Base-by-base conservation (phyloP, 30 jellyfish, hydroid and myxozoan genomes). In the Chrysaora quinquecirrha region DNA sequence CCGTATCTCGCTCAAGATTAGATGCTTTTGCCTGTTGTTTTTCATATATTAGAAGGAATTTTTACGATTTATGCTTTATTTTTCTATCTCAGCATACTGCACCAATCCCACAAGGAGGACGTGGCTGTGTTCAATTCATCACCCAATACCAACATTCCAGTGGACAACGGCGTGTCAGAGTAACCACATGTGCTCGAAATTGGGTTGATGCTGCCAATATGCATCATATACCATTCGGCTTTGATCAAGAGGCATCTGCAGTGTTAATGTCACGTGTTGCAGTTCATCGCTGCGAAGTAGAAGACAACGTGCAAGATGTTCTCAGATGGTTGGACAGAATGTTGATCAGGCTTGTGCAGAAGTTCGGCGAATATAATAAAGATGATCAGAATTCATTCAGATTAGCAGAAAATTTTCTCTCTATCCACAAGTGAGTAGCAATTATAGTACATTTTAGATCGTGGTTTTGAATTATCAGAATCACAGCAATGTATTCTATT, bases 231-330 rank as follows among this genome's bases (percentile, higher is more conserved):
- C 91, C 98, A 24, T 77, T 80, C 52, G 95, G 98, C 9, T 95
- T 84, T 66, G 99, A 95, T 77, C 98, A 95, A 65, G 99, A 95
- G 70, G 99, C 99, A 25, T 90, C 99, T 12, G 99, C 99, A 0
- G 99, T 95, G 48, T 82, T 95, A 21, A 95, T 95, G 98, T 81
- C 96, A 28, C 97, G 99, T 30, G 97, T 95, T n/a, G 98, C 99
- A 0, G 97, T 87, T 29, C 93, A 95, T 62, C 99, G 99, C 22
- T 95, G 98, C 48, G 97, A 85, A 27, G 88, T 84, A 19, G 98
- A 95, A 22, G 99, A 95, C 78, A 95, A 95, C 62, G 98, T 96
- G 47, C 97, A 82, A 75, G 99, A 95, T 76, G 98, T 95, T 20
- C 76, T 95, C 33, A 64, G 99, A 68, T 95, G 99, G 99, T 48